Percentiles rank a stretch among this genome's conserved stretches.
Conservation (phyloP, 2,888 invertebrate genomes). For the Byasa hedistus region DNA sequence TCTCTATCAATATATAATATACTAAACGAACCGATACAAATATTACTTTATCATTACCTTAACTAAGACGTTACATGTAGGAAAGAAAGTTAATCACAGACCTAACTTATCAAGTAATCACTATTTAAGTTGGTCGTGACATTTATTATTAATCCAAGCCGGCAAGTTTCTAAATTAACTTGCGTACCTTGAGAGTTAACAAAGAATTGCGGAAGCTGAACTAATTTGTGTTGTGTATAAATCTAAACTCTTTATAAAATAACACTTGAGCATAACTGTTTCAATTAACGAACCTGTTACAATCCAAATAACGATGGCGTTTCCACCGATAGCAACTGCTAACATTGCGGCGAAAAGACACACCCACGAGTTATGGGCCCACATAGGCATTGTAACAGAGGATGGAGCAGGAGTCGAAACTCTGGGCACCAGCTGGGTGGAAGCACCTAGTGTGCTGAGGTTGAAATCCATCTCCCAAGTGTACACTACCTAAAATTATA, state of each 20-base stretch:
- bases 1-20: too few relatives aligned
- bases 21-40: too few relatives aligned
- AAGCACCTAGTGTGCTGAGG: conserved; percentile 63
- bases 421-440: conserved; percentile 67
- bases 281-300: conserved; percentile 82
- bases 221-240: too few relatives aligned
- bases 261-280: too few relatives aligned
- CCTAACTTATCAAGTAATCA: neutral
- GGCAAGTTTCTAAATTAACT: neutral
- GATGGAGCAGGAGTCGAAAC: conserved; percentile 51
- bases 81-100: neutral
- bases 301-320: conserved; percentile 96
- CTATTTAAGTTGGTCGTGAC: neutral
- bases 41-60: too few relatives aligned
- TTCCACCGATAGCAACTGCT: conserved; percentile 90
- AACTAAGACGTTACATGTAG: too few relatives aligned
- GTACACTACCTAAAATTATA: conserved; percentile 60
- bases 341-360: conserved; percentile 88
- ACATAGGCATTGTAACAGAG: conserved; percentile 69
- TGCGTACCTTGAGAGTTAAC: neutral
- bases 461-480: conserved; percentile 78
- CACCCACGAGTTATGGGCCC: conserved; percentile 87
- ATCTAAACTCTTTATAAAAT: too few relatives aligned
- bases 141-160: neutral
- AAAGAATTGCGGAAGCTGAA: too few relatives aligned